A percentile compares a stretch with the other conserved stretches of the same genome.
Evolutionary conservation across 92 coral and sea anemone species (phyloP).

Genomic region (Phenganax stokvisi): DNA sequence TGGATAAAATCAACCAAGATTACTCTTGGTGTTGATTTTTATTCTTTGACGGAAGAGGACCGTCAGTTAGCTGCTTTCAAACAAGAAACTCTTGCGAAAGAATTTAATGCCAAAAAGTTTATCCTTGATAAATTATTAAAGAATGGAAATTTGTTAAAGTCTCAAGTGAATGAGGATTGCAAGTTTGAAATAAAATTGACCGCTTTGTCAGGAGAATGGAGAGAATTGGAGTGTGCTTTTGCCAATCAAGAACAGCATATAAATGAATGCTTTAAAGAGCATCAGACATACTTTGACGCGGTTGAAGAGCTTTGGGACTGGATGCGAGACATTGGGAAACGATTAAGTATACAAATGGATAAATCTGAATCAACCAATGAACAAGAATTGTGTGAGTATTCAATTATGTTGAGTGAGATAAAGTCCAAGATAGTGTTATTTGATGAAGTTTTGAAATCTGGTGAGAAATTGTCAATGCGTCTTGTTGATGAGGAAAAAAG

Average conservation of each 20-base stretch:
- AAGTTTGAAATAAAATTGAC: conserved; percentile 52
- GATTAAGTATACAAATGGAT: conserved; percentile 52
- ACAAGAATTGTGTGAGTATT: conserved; percentile 60
- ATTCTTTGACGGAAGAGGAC: conserved; percentile 78
- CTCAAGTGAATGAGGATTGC: conserved; percentile 47
- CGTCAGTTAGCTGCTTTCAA: conserved; percentile 72
- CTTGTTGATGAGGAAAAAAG: conserved; percentile 60
- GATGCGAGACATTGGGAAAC: conserved; percentile 78
- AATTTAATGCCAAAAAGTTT: conserved; percentile 31
- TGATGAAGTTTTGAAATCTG: conserved; percentile 61
- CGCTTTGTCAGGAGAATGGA: conserved; percentile 64
- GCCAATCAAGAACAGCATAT: conserved; percentile 61
- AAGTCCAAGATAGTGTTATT: conserved; percentile 44
- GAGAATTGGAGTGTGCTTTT: conserved; percentile 57
- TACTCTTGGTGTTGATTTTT: conserved; percentile 65
- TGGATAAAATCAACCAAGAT: conserved; percentile 77
- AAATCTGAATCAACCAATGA: conserved; percentile 37
- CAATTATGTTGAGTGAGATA: conserved; percentile 56
- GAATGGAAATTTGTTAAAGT: conserved; percentile 27
- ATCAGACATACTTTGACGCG: conserved; percentile 72
- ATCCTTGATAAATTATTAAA: conserved; percentile 6
- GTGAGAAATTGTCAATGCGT: conserved; percentile 56
- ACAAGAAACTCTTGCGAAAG: conserved; percentile 67
- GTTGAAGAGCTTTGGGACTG: conserved; percentile 82
- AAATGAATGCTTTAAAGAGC: conserved; percentile 85